These are phyloP conservation scores for Luperina testacea DNA, from an alignment of 2,888 invertebrate genomes.

Conservation along the genomic window DNA sequence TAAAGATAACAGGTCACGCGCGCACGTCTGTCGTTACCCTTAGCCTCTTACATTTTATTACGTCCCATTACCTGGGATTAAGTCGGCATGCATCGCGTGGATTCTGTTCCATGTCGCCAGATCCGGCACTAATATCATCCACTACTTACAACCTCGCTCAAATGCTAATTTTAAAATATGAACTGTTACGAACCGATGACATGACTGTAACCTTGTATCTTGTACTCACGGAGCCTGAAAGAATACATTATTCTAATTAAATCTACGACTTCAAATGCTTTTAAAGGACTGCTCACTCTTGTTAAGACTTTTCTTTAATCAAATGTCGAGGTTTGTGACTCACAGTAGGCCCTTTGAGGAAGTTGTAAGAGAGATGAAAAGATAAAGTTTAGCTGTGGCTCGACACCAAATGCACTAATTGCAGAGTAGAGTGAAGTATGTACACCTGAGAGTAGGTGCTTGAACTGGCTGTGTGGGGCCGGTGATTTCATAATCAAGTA, in stretches of 20 bases:
- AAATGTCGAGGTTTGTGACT: slow-evolving; percentile 55
- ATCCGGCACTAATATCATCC: slow-evolving; percentile 75
- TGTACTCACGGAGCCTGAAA: slow-evolving; percentile 68
- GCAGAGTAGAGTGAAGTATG: slow-evolving; percentile 64
- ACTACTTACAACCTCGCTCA: slow-evolving; percentile 71
- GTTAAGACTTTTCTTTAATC: slow-evolving; percentile 64
- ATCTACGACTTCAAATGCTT: slow-evolving; percentile 63
- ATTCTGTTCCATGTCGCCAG: slow-evolving; percentile 82
- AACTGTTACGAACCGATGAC: slow-evolving; percentile 55
- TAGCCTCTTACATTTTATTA: slow-evolving; percentile 89
- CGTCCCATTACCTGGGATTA: slow-evolving; percentile 87
- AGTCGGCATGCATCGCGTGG: slow-evolving; percentile 83
- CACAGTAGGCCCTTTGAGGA: slow-evolving; percentile 50
- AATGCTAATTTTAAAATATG: slow-evolving; percentile 78
- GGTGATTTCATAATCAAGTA: slow-evolving; percentile 85
- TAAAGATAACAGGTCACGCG: slow-evolving; percentile 86
- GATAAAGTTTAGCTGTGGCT: slow-evolving; percentile 59
- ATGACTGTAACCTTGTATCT: slow-evolving; percentile 68
- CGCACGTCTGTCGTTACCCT: slow-evolving; percentile 87
- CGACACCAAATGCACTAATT: slow-evolving; percentile 70
- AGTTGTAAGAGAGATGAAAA: slow-evolving; percentile 59
- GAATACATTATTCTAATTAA: slow-evolving; percentile 74
- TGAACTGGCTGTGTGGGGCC: slow-evolving; percentile 74
- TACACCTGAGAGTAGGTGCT: slow-evolving; percentile 64
- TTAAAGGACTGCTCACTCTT: slow-evolving; percentile 65